Evolutionary conservation across 2,888 invertebrate genomes (phyloP).

Genomic region (Rhagium mordax): DNA sequence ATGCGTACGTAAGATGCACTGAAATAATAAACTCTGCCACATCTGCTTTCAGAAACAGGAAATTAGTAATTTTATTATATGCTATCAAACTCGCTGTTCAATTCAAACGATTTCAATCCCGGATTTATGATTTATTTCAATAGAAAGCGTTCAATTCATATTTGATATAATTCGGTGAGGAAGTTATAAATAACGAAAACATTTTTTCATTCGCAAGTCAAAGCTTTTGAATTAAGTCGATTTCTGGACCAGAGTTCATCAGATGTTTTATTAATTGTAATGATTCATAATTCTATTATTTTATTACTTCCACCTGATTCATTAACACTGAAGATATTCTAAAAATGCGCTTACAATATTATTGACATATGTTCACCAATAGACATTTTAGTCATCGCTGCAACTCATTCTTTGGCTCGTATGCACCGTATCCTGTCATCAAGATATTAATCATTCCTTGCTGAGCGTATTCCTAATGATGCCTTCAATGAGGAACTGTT

Average conservation of each 20-base stretch:
- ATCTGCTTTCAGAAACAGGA: constrained; percentile 8
- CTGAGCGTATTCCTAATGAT: too few species aligned
- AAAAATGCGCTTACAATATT: neutral
- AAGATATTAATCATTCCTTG: neutral
- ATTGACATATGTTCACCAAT: neutral
- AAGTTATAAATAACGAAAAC: too few species aligned
- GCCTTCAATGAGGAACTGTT: too few species aligned
- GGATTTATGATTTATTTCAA: neutral
- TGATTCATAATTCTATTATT: neutral
- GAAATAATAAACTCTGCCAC: constrained; percentile 1
- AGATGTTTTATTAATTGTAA: neutral
- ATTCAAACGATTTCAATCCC: neutral
- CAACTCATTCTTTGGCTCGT: neutral
- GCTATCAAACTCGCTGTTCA: neutral
- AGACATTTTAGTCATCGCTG: neutral
- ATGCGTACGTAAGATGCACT: neutral
- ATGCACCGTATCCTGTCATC: neutral
- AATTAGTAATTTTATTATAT: constrained; percentile 8
- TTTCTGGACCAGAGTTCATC: neutral
- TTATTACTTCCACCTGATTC: neutral
- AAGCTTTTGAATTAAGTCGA: neutral
- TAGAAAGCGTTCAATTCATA: neutral
- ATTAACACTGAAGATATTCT: neutral
- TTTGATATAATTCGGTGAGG: neutral
- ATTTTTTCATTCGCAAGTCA: too few species aligned